A percentile compares a stretch with the other conserved stretches of the same genome.
Conservation (phyloP, 2,113 vertebrate genomes). For the Puffinus mauretanicus region DNA sequence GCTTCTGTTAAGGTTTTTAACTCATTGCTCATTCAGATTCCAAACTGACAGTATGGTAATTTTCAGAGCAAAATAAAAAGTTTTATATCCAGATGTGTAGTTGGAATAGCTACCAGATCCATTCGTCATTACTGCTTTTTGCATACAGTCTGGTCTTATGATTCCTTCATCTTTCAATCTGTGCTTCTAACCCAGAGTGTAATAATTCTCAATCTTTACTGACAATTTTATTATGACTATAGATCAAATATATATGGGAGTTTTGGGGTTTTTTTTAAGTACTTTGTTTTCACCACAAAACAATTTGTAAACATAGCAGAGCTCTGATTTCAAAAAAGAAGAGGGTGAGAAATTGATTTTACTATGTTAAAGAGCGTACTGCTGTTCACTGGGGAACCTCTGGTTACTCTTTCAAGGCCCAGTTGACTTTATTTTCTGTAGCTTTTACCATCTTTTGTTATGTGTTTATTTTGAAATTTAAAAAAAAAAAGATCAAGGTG, state of each 20-base stretch:
- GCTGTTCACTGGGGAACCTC: neutral
- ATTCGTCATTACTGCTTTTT: neutral
- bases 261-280: neutral
- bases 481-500: neutral
- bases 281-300: neutral
- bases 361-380: neutral
- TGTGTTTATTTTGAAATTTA: neutral
- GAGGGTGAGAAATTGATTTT: neutral
- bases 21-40: neutral
- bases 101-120: neutral
- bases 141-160: neutral
- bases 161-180: neutral
- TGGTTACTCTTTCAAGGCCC: neutral
- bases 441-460: neutral
- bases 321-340: neutral
- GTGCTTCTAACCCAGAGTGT: neutral
- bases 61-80: constrained; percentile 2
- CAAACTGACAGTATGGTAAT: neutral
- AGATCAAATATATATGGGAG: neutral
- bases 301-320: constrained; percentile 17
- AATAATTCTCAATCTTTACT: neutral
- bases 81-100: neutral
- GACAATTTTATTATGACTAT: constrained; percentile 2
- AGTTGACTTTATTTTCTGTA: constrained; percentile 13
- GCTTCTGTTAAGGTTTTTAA: neutral